Evolutionary conservation across 30 jellyfish, hydroid and myxozoan species (phyloP).

Genomic region (Mastigias papua): DNA sequence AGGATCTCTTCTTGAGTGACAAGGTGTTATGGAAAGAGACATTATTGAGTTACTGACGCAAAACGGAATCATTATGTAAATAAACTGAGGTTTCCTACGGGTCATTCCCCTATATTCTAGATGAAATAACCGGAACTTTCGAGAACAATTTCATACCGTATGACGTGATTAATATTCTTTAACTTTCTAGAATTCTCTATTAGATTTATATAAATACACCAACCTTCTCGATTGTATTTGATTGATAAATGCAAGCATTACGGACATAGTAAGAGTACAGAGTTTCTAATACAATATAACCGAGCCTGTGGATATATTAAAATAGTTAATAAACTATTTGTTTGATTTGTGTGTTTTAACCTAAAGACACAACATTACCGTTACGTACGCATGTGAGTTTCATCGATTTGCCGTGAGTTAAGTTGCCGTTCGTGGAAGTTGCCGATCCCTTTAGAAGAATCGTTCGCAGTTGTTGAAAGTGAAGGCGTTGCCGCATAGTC

Average conservation of each 20-base stretch:
- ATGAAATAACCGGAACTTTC: neutral
- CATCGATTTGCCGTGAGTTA: too few species aligned
- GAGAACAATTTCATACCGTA: neutral
- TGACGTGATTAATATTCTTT: neutral
- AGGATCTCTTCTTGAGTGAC: neutral
- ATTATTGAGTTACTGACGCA: neutral
- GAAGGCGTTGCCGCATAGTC: too few species aligned
- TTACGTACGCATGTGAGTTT: too few species aligned
- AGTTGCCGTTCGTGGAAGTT: too few species aligned
- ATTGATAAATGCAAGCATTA: neutral
- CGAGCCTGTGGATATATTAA: neutral
- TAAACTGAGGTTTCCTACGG: neutral
- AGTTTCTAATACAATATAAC: neutral
- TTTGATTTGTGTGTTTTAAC: neutral
- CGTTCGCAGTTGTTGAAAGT: too few species aligned
- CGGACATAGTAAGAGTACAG: neutral
- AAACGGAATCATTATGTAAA: neutral
- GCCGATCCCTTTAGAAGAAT: too few species aligned
- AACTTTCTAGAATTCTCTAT: neutral
- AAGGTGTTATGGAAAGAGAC: neutral
- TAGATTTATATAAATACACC: neutral
- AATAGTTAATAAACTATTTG: neutral
- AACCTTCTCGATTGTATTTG: neutral
- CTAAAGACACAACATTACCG: neutral
- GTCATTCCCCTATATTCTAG: neutral